Conservation (phyloP, 2,797 vertebrate species). For the Hybognathus amarus region DNA sequence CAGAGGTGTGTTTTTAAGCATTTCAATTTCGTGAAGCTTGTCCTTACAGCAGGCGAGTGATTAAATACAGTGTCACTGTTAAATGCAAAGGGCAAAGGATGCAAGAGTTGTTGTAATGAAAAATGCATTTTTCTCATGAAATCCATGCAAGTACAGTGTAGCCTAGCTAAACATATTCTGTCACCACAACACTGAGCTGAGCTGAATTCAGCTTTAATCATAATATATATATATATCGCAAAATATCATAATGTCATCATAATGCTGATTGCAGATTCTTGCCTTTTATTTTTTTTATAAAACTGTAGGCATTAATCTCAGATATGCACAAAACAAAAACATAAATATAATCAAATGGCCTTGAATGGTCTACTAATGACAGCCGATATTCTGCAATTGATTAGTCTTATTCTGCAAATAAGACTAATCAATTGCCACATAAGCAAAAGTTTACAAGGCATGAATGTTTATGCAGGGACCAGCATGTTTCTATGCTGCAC, state of each 20-base stretch:
- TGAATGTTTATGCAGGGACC: constrained; percentile 6
- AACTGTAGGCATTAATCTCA: background rate
- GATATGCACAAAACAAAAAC: background rate
- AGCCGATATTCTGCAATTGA: constrained; percentile 13
- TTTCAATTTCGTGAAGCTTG: background rate
- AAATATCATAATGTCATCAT: background rate
- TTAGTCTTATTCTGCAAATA: too few species aligned
- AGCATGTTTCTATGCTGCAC: constrained; percentile 29
- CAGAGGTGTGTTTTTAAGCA: background rate
- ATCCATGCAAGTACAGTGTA: background rate
- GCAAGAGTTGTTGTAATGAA: background rate
- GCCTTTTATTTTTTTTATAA: background rate
- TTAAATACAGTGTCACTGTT: background rate
- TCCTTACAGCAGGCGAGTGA: background rate
- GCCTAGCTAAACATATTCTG: background rate
- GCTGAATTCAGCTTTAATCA: too few species aligned
- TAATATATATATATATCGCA: too few species aligned
- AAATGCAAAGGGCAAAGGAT: background rate
- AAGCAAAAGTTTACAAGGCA: constrained; percentile 37
- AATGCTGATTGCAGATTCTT: background rate
- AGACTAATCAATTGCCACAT: constrained; percentile 25
- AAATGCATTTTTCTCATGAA: background rate
- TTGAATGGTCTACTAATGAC: background rate
- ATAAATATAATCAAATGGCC: background rate
- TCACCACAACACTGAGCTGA: background rate